phyloP scores from a whole-genome alignment of 2,113 vertebrate genomes.

The Morone saxatilis region DNA sequence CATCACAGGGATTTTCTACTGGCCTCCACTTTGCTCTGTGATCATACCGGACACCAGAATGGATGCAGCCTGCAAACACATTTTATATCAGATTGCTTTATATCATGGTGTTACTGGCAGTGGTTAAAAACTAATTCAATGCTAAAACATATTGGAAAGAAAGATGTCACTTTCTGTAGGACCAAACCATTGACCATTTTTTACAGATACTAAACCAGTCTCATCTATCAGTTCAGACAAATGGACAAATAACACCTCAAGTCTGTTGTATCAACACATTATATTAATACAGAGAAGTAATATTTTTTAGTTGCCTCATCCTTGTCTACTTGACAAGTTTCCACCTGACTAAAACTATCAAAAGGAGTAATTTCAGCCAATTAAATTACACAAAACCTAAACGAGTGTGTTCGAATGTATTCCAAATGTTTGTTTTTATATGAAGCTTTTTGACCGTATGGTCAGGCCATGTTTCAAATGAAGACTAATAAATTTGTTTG shows the following conservation, averaged over 20 bases:
- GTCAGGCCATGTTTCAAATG: neutral
- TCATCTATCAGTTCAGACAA: neutral
- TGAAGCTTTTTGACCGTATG: neutral
- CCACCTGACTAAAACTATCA: neutral
- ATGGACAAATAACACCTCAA: neutral
- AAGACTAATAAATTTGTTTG: neutral
- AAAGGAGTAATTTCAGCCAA: neutral
- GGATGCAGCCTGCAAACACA: conserved; percentile 76
- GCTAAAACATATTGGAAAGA: no score
- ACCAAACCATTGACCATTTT: no score
- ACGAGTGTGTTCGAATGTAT: neutral
- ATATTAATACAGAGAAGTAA: neutral
- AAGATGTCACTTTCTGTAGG: no score
- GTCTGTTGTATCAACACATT: neutral
- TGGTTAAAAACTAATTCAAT: neutral
- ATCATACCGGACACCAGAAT: conserved; percentile 68
- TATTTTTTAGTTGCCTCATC: neutral
- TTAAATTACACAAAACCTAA: neutral
- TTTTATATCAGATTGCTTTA: neutral
- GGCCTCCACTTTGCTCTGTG: conserved; percentile 76
- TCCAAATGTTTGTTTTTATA: neutral
- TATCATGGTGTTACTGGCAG: neutral
- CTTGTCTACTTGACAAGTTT: neutral
- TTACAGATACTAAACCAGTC: no score
- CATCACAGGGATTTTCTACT: conserved; percentile 67